Evolutionary conservation across 2,113 vertebrate species (phyloP).

Genomic region (Stictonetta naevosa): DNA sequence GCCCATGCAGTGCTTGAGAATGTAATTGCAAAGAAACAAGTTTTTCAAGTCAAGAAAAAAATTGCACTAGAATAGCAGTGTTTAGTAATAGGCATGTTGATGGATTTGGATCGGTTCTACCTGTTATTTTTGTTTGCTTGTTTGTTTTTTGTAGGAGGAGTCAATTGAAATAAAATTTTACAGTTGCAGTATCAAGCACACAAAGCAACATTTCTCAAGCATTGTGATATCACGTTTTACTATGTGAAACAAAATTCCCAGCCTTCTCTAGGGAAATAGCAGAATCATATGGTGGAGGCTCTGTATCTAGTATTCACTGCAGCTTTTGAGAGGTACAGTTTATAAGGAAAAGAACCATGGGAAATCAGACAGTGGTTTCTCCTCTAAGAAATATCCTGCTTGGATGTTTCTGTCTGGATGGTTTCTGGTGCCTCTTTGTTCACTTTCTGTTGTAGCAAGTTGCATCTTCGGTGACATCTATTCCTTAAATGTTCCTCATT

Average conservation of each 20-base stretch:
- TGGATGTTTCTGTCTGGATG: not conserved
- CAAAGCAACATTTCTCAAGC: not conserved
- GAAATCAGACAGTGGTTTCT: not conserved
- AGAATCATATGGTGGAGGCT: not conserved
- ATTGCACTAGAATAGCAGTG: not conserved
- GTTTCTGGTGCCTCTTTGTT: not conserved
- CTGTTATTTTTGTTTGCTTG: not conserved
- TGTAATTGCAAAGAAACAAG: not conserved
- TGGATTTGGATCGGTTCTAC: not conserved
- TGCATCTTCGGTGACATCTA: not conserved
- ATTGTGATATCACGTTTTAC: not conserved
- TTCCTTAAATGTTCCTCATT: not conserved
- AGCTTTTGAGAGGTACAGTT: not conserved
- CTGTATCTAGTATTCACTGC: not conserved
- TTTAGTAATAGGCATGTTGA: not conserved
- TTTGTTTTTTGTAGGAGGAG: not conserved
- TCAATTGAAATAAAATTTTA: not conserved
- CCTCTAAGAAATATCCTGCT: not conserved
- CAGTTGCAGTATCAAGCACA: not conserved
- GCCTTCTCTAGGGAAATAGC: not conserved
- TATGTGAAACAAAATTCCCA: not conserved
- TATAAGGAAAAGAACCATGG: not conserved
- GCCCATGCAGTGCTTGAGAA: not conserved
- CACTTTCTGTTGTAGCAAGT: not conserved
- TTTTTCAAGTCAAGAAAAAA: not conserved